Conservation (phyloP, 1,140 invertebrate genomes). For the Prorops nasuta region DNA sequence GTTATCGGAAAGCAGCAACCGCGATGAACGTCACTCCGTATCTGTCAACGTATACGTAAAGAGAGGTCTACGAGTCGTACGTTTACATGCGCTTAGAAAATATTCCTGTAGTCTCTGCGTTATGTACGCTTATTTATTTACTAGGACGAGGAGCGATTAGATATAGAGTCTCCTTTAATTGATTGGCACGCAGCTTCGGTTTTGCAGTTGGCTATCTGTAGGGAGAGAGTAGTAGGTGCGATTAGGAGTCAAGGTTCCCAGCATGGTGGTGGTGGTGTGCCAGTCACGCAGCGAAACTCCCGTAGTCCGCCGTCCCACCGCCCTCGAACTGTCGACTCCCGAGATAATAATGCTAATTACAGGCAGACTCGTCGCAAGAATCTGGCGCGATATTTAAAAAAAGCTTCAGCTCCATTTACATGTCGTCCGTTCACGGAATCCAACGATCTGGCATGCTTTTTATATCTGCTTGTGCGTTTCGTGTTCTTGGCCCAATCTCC, state of each 20-base stretch:
- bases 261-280: conserved; percentile 18
- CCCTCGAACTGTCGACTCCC: no score
- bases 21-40: neutral
- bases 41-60: no score
- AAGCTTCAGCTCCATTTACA: conserved; percentile 39
- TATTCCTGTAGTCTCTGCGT: no score
- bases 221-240: no score
- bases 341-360: conserved; percentile 44
- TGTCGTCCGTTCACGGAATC: conserved; percentile 34
- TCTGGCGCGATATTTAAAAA: conserved; percentile 35
- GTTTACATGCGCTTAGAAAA: no score
- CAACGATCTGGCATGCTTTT: conserved; percentile 19
- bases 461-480: neutral
- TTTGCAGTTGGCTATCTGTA: neutral
- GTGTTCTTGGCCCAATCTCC: no score
- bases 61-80: no score
- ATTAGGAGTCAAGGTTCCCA: conserved; percentile 15
- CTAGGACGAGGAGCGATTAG: no score
- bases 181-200: no score
- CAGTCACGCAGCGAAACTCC: conserved; percentile 34
- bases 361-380: conserved; percentile 18
- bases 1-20: neutral
- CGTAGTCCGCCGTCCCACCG: conserved; percentile 21
- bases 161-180: no score
- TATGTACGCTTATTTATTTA: no score